These are phyloP conservation scores for Cephus runcator DNA, from an alignment of 2,888 invertebrate genomes.

Conservation along the genomic window DNA sequence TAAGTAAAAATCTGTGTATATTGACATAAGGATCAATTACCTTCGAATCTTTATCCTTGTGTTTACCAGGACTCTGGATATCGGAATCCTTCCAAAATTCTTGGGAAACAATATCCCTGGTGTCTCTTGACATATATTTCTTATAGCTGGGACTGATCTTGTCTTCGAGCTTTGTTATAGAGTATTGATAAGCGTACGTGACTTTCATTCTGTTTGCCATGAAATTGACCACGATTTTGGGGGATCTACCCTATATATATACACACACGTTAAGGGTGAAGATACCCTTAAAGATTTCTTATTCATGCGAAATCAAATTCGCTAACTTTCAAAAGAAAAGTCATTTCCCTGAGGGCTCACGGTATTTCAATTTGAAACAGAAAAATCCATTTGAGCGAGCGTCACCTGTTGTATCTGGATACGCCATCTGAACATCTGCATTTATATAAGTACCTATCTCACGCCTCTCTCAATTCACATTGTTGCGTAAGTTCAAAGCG, in stretches of 20 bases:
- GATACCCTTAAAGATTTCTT: not conserved
- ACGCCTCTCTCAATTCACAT: slow-evolving; percentile 1
- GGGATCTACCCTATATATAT: not conserved
- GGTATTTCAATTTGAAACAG: slow-evolving; percentile 1
- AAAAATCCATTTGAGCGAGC: slow-evolving; percentile 16
- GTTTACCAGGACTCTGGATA: not conserved
- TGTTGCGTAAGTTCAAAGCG: slow-evolving; percentile 28
- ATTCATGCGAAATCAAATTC: not conserved
- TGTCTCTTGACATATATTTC: not conserved
- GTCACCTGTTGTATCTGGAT: slow-evolving; percentile 11
- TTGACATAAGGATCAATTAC: not conserved
- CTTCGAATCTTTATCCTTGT: not conserved
- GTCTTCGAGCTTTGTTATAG: not conserved
- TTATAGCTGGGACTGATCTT: not conserved
- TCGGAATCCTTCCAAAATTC: not conserved
- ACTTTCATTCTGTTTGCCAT: not conserved
- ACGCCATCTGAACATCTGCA: slow-evolving; percentile 32
- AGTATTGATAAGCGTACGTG: not conserved
- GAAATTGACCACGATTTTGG: not conserved
- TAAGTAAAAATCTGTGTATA: not conserved
- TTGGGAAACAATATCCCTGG: not conserved
- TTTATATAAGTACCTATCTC: slow-evolving; percentile 31
- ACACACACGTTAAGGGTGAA: not conserved
- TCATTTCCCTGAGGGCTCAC: slow-evolving; percentile 17
- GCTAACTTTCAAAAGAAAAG: slow-evolving; percentile 23